These are phyloP conservation scores for Sebastes cheni DNA, from an alignment of 2,797 vertebrate genomes.

Conservation along the genomic window DNA sequence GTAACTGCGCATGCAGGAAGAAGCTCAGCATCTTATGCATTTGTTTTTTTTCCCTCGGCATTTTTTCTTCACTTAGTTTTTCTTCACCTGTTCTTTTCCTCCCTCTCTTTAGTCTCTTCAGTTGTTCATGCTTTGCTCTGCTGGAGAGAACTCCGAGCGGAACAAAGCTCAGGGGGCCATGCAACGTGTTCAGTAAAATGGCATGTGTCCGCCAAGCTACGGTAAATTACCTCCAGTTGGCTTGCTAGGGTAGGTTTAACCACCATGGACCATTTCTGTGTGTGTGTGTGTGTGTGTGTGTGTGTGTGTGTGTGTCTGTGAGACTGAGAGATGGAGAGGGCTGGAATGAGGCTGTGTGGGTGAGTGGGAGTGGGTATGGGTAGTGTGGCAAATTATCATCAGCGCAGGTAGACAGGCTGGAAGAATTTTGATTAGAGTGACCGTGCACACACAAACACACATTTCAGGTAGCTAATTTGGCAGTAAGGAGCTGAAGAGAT, in stretches of 20 bases:
- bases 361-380: constrained; percentile 47
- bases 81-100: constrained; percentile 47
- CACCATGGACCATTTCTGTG: constrained; percentile 49
- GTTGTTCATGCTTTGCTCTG: constrained; percentile 69
- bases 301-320: constrained; percentile 14
- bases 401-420: constrained; percentile 56
- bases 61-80: constrained; percentile 45
- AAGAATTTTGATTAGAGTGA: constrained; percentile 70
- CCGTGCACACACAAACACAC: constrained; percentile 25
- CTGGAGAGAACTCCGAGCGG: constrained; percentile 63
- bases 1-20: background rate
- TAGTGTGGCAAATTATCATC: constrained; percentile 64
- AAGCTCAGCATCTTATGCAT: background rate
- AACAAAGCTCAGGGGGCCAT: constrained; percentile 74
- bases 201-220: constrained; percentile 75
- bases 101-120: constrained; percentile 48
- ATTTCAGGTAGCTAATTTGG: constrained; percentile 60
- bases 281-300: constrained; percentile 22
- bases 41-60: background rate
- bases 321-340: constrained; percentile 26
- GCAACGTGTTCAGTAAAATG: constrained; percentile 78
- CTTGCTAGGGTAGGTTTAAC: constrained; percentile 69
- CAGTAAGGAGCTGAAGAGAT: constrained; percentile 47
- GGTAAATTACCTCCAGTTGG: constrained; percentile 80
- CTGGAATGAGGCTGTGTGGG: constrained; percentile 53